Evolutionary conservation across 2,888 invertebrate species (phyloP), one percentile per base, ranked within the genome.

Genomic region (Sipha maydis): DNA sequence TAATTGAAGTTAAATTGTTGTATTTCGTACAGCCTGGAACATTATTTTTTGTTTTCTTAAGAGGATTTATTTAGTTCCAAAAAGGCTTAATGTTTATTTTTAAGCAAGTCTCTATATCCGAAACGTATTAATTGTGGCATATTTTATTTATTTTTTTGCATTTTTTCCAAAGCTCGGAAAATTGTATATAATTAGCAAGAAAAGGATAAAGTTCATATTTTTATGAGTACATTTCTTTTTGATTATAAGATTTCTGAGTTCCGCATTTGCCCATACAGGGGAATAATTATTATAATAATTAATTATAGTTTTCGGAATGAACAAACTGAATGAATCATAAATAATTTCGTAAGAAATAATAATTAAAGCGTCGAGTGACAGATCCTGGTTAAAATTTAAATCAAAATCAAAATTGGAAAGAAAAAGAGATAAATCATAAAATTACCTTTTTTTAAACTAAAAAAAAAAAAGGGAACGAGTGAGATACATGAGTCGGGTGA

Each of bases 231-330:
- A 7, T 14, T 71, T 71, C 71, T 71, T 71, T 71, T 71, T 71
- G 25, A 71, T 71, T 71, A 71, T 71, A 14, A n/a, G 71, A 25
- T 71, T 25, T 71, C n/a, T 14, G 71, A 71, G 71, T 25, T 71
- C 71, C n/a, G n/a, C 25, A 71, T 71, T 71, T 71, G 71, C 8
- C n/a, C 71, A 71, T 7, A 71, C 71, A 25, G n/a, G 4, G 71
- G 71, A 71, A 71, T 71, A 71, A 14, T 71, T n/a, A 71, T 71
- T 71, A 71, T 71, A 71, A n/a, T n/a, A n/a, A n/a, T n/a, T n/a
- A 25, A 71, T 71, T 71, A 17, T 71, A 71, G 31, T 71, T 71
- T 14, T 71, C 2, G 71, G 71, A 14, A 71, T n/a, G n/a, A 71
- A 71, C 71, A 71, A 11, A n/a, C 11, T 71, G n/a, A 71, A 71